These are phyloP conservation scores for Philopotamus ludificatus DNA, from an alignment of 1,140 invertebrate species.

Conservation along the genomic window DNA sequence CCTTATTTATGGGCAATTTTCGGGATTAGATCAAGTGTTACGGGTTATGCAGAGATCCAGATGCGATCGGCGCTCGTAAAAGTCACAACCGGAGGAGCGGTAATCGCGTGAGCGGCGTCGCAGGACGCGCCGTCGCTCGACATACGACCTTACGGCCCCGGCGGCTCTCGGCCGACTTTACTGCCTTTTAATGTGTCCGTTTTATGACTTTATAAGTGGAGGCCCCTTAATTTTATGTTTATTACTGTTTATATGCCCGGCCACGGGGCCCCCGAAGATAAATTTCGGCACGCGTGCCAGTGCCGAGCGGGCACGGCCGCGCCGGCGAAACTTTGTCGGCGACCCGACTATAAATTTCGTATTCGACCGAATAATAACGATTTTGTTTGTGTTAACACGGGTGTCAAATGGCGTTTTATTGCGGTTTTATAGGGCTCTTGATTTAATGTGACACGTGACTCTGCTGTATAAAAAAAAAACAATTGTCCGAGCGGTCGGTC, in stretches of 20 bases:
- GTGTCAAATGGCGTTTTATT: slow-evolving; percentile 43
- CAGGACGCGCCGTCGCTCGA: slow-evolving; percentile 17
- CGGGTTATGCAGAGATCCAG: too few relatives aligned
- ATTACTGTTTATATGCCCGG: slow-evolving; percentile 40
- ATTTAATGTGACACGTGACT: neutral
- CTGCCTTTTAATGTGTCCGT: slow-evolving; percentile 41
- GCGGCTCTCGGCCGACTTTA: slow-evolving; percentile 35
- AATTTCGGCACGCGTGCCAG: slow-evolving; percentile 14
- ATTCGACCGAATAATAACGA: slow-evolving; percentile 41
- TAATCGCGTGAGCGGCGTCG: neutral
- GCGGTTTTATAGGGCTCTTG: slow-evolving; percentile 12
- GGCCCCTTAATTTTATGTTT: slow-evolving; percentile 43
- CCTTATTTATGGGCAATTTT: too few relatives aligned
- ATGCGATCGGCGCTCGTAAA: too few relatives aligned
- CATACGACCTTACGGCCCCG: slow-evolving; percentile 22
- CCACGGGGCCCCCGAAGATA: slow-evolving; percentile 19
- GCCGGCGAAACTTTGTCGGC: slow-evolving; percentile 4
- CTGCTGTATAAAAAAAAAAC: neutral
- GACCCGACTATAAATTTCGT: slow-evolving; percentile 22
- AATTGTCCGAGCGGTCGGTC: too few relatives aligned
- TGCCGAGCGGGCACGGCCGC: neutral
- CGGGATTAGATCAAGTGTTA: too few relatives aligned
- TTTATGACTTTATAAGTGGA: slow-evolving; percentile 42
- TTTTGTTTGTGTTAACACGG: slow-evolving; percentile 51
- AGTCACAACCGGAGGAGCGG: too few relatives aligned